These are phyloP conservation scores for Melieria omissa DNA, from an alignment of 2,888 invertebrate genomes.

Conservation along the genomic window DNA sequence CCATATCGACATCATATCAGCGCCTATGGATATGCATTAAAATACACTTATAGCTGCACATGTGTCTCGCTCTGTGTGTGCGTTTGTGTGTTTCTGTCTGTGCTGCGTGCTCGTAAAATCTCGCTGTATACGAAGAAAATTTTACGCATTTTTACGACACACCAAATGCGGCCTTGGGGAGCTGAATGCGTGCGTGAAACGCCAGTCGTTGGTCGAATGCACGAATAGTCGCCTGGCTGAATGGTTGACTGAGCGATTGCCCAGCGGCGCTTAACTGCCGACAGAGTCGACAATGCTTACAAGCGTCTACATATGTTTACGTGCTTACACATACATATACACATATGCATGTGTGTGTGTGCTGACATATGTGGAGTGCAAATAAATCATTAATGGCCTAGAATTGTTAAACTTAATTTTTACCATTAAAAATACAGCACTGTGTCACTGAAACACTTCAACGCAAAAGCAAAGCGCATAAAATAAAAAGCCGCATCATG, in stretches of 20 bases:
- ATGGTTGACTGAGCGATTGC: background rate
- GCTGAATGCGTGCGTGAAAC: background rate
- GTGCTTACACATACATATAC: background rate
- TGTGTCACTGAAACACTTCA: too few species aligned
- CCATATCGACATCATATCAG: background rate
- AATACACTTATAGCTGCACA: background rate
- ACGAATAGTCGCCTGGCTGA: background rate
- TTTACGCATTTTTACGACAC: constrained; percentile 34
- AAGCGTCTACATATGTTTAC: too few species aligned
- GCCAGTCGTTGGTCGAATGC: too few species aligned
- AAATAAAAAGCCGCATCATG: constrained; percentile 28
- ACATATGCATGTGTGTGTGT: background rate
- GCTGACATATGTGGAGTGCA: background rate
- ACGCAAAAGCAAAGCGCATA: background rate
- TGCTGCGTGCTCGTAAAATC: constrained; percentile 3
- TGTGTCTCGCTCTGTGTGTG: constrained; percentile 12
- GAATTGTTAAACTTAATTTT: too few species aligned
- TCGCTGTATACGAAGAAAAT: constrained; percentile 23
- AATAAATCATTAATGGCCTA: constrained; percentile 13
- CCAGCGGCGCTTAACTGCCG: too few species aligned
- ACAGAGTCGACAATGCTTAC: too few species aligned
- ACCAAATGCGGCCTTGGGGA: constrained; percentile 26
- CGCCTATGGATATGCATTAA: constrained; percentile 49
- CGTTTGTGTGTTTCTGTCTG: constrained; percentile 4
- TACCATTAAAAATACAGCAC: too few species aligned